phyloP scores from a whole-genome alignment of 1,140 invertebrate species.

The Leptinotarsa undecemlineata region DNA sequence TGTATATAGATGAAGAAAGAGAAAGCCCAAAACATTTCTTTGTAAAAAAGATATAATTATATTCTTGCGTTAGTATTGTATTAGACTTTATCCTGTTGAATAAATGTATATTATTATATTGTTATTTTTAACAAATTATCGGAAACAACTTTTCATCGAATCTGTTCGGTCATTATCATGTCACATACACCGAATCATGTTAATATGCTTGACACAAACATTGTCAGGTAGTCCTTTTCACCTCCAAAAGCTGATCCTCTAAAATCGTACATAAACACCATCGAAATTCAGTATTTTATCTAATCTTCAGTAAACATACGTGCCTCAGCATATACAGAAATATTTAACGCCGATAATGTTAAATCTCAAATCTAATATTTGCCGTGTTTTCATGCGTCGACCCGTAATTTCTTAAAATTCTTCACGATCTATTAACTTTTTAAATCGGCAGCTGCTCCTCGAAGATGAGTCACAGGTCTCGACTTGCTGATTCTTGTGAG shows the following conservation, averaged over 20 bases:
- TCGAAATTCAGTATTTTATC: not conserved
- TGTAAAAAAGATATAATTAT: too few species aligned
- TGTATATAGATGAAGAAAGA: too few species aligned
- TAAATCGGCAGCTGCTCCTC: conserved; percentile 10
- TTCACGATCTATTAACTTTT: conserved; percentile 19
- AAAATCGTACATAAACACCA: conserved; percentile 1
- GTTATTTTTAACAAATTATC: not conserved
- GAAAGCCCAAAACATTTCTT: too few species aligned
- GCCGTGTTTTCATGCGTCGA: not conserved
- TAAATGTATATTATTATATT: too few species aligned
- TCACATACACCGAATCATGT: not conserved
- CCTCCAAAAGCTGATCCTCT: not conserved
- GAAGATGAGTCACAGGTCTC: conserved; percentile 14
- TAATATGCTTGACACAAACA: not conserved
- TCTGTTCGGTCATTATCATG: not conserved
- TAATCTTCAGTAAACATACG: conserved; percentile 3
- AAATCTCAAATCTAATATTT: conserved; percentile 9
- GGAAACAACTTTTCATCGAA: not conserved
- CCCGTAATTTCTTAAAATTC: not conserved
- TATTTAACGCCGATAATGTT: not conserved
- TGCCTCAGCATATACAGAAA: not conserved
- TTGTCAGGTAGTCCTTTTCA: not conserved
- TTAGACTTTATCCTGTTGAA: too few species aligned
- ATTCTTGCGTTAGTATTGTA: too few species aligned
- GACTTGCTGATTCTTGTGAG: conserved; percentile 4